Evolutionary conservation across 1,140 invertebrate genomes (phyloP).

Genomic region (Caenorhabditis brenneri): DNA sequence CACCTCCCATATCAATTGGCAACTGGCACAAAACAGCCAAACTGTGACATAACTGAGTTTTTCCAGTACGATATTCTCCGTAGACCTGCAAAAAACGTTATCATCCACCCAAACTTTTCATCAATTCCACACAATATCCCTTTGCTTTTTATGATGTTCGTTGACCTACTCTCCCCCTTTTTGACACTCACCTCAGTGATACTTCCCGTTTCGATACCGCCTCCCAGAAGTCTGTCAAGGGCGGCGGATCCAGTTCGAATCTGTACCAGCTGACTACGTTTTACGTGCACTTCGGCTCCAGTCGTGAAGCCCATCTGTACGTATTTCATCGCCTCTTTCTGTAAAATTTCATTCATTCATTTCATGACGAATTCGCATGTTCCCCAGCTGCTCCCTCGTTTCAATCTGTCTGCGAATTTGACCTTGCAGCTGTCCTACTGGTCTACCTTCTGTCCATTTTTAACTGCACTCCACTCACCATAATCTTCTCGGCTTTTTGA

Average conservation of each 20-base stretch:
- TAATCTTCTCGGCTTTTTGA: constrained; percentile 93
- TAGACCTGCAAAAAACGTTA: constrained; percentile 77
- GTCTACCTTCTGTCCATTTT: background rate
- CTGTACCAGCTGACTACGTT: constrained; percentile 86
- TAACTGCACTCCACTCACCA: constrained; percentile 73
- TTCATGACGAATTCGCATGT: background rate
- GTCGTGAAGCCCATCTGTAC: constrained; percentile 97
- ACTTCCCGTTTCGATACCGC: constrained; percentile 96
- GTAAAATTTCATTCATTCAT: constrained; percentile 45
- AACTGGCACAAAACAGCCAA: constrained; percentile 96
- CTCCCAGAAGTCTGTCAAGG: constrained; percentile 85
- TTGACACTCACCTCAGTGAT: constrained; percentile 92
- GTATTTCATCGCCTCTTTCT: constrained; percentile 86
- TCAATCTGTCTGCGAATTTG: constrained; percentile 26
- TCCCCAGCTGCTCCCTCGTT: constrained; percentile 74
- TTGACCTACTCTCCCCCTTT: no score
- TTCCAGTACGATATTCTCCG: constrained; percentile 97
- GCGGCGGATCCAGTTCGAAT: constrained; percentile 81
- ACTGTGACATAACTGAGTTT: constrained; percentile 96
- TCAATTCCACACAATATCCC: background rate
- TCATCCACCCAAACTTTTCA: background rate
- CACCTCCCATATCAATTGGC: constrained; percentile 93
- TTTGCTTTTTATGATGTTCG: background rate
- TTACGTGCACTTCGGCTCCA: constrained; percentile 92
- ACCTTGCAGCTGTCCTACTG: constrained; percentile 33